Evolutionary conservation across 2,888 invertebrate species (phyloP), one percentile per base, ranked within the genome.

Genomic region (Drosophila demipolita): DNA sequence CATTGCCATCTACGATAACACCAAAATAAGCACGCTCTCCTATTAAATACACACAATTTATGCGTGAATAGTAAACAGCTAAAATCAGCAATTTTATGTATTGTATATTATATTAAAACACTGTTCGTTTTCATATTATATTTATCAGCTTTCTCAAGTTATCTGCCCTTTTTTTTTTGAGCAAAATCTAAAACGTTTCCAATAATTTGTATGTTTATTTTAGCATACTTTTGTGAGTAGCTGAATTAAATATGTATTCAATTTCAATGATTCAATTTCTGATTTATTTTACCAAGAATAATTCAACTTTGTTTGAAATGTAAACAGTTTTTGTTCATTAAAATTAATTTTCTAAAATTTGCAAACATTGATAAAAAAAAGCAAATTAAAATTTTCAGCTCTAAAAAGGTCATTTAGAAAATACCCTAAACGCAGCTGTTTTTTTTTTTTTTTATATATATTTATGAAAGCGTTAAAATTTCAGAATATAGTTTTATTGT

Each of bases 1-100:
- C 58, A 45, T 36, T 60, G 42, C 38, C 62, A 42, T 12, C 42
- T 2, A 17, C 35, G 63, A 68, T 74, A 66, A 66, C 38, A 32
- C 17, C 7, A 20, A 55, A 59, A 42, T 40, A 40, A 50, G 66
- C 50, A 42, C 26, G 8, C 33, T 29, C 3, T 11, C 9, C 15
- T 2, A 15, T 29, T n/a, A 32, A n/a, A 35, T 45, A 12, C 36
- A 36, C 32, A 12, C 26, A 49, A 15, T 45, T 7, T 45, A 12
- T 20, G 45, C 20, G 15, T 49, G 9, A 26, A 26, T 26, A 49
- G 17, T 49, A 9, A 26, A 49, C 26, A 26, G 17, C 11, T 49
- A 17, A 11, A 26, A 26, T 26, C 9, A 17, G 49, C 17, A 49
- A 11, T 49, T 15, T 23, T 45, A 8, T 45, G 5, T 23, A 12